Conservation (phyloP, 2,888 invertebrate genomes). For the Ceramica pisi region DNA sequence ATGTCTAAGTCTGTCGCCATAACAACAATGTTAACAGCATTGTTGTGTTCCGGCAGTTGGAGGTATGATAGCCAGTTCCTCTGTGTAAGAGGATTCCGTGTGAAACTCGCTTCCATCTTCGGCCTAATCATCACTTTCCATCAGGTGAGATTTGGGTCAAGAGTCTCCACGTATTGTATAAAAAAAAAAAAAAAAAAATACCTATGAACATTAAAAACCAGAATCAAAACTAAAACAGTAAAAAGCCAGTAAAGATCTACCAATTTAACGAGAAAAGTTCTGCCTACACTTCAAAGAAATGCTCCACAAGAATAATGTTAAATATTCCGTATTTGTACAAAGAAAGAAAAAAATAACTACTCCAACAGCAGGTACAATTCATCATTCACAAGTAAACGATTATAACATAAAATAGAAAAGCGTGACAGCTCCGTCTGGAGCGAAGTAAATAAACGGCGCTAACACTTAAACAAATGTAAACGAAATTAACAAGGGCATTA, state of each 20-base stretch:
- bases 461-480: slow-evolving; percentile 79
- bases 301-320: slow-evolving; percentile 10
- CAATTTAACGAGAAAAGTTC: neutral
- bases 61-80: too few species aligned
- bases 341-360: slow-evolving; percentile 23
- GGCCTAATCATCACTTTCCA: too few species aligned
- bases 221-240: neutral
- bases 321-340: slow-evolving; percentile 27
- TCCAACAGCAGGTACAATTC: slow-evolving; percentile 40
- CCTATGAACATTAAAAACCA: neutral
- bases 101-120: too few species aligned
- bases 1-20: too few species aligned
- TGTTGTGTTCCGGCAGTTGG: too few species aligned
- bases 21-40: too few species aligned
- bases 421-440: slow-evolving; percentile 65
- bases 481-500: slow-evolving; percentile 82
- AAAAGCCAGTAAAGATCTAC: neutral
- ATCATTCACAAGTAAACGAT: slow-evolving; percentile 60
- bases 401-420: slow-evolving; percentile 53
- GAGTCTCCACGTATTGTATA: too few species aligned
- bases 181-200: too few species aligned
- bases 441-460: slow-evolving; percentile 71
- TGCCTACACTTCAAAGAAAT: slow-evolving; percentile 11
- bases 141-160: too few species aligned
- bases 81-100: too few species aligned